Base-by-base conservation (phyloP, 2,888 invertebrate genomes). In the Xanthia togata region DNA sequence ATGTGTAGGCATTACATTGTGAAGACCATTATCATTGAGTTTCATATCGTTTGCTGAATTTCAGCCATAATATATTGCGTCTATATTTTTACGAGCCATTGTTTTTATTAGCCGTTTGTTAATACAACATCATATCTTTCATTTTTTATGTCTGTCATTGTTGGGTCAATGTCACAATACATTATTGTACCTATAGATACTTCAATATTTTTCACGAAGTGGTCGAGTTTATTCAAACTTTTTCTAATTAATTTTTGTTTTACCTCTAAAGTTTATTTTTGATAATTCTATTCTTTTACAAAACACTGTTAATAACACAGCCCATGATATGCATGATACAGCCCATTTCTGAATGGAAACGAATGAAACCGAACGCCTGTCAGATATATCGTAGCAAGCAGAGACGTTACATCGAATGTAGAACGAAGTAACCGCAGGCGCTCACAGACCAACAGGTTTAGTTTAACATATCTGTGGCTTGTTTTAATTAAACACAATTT, bases 381-480 rank as follows among this genome's bases (percentile, higher is more conserved):
- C 73, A 64, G 41, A 87, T 86, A 79, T 76, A 74, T 81, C 73
- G 79, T 79, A 81, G 84, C 89, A 84, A 79, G 38, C 72, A 78
- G 26, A 73, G 44, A 38, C 60, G 65, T 20, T 76, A 78, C 75
- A 73, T 76, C 55, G 71, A 82, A 73, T 38, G 38, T 53, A 44
- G 41, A 41, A 12, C 20, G 55, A 1, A 73, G 26, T 67, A 64
- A 71, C 83, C 76, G 73, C 84, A 88, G 85, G 89, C 85, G 87
- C 78, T 81, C 31, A 47, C 57, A 68, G n/a, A 55, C 70, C 23
- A 50, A 68, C 64, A 63, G 83, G 59, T 77, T 71, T 70, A 47
- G 75, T 81, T 65, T 35, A 47, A 53, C 63, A 59, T 73, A 74
- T 64, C 60, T 69, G 63, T 23, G 41, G 70, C 67, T 78, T 53